Evolutionary conservation across 2,888 invertebrate genomes (phyloP), one percentile per base, ranked within the genome.

Genomic region (Poecilobothrus nobilitatus): DNA sequence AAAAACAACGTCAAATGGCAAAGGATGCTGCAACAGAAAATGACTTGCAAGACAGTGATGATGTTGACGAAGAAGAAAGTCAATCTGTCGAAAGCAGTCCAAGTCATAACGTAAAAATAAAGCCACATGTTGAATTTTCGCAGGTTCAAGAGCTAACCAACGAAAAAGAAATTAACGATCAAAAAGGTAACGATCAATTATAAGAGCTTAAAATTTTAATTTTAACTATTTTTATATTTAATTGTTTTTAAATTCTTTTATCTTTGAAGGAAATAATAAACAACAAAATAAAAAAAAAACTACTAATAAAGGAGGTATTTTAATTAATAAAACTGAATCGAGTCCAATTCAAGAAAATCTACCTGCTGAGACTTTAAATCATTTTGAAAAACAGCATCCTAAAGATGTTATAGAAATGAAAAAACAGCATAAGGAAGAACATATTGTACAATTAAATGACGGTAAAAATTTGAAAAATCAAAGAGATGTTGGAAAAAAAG

Each of bases 311-410:
- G 63, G 72, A 9, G 79, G 81, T n/a, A 82, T 82, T 68, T 73
- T 82, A 68, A 71, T 78, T 3, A 79, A 81, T 70, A 82, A 82
- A 71, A 76, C 76, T 69, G 81, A 81, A 68, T 71, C 77, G 0
- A 71, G 76, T 63, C 65, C 75, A 22, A 72, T 78, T 0, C 78
- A 77, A 44, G 77, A 76, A n/a, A 69, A 66, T 10, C 34, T 70
- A 34, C 64, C 84, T 72, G 80, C 70, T 33, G 71, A 71, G 0
- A 76, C 74, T 67, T 78, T 83, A 66, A 93, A 92, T 85, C 88
- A 89, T 82, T 92, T 92, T 82, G 91, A 91, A 78, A 84, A 87
- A 77, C 88, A 87, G 80, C 89, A 88, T 74, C 93, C 94, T 67
- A 93, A 92, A 84, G 94, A 94, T 83, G 91, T 91, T 72, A 71